Conservation (phyloP, 2,888 invertebrate species). For the Agapostemon virescens region DNA sequence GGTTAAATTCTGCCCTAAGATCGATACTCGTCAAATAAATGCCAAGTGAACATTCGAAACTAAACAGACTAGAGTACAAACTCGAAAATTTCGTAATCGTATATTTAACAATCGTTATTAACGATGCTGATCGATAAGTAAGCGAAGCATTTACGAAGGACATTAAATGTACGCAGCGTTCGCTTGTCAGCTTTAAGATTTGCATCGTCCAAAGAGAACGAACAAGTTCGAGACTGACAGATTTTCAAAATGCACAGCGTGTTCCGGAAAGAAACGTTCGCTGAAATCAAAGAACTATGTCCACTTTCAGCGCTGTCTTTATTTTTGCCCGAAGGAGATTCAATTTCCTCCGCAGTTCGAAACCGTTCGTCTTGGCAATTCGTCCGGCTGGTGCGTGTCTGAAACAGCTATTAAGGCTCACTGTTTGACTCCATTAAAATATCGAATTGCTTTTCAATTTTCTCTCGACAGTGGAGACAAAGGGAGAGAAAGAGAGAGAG, state of each 20-base stretch:
- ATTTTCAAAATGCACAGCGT: not conserved
- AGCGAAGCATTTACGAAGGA: not conserved
- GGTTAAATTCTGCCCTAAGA: too few species aligned
- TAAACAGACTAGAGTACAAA: too few species aligned
- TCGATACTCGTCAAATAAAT: not conserved
- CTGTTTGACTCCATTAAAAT: constrained; percentile 19
- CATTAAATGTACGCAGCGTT: not conserved
- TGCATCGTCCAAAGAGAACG: not conserved
- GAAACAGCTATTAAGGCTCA: not conserved
- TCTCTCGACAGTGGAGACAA: not conserved
- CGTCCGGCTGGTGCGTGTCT: not conserved
- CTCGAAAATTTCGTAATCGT: too few species aligned
- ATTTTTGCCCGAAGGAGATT: not conserved
- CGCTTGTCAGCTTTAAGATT: not conserved
- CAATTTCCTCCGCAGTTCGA: not conserved
- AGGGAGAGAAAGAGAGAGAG: not conserved
- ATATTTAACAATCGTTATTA: not conserved
- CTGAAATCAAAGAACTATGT: not conserved
- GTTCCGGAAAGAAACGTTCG: not conserved
- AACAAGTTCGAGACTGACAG: not conserved
- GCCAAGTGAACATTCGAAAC: not conserved
- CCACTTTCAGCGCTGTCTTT: not conserved
- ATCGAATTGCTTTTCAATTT: constrained; percentile 39
- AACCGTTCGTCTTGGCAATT: not conserved
- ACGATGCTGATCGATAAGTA: not conserved